Base-by-base conservation (phyloP, 2,888 invertebrate genomes). In the Hylaea fasciaria region DNA sequence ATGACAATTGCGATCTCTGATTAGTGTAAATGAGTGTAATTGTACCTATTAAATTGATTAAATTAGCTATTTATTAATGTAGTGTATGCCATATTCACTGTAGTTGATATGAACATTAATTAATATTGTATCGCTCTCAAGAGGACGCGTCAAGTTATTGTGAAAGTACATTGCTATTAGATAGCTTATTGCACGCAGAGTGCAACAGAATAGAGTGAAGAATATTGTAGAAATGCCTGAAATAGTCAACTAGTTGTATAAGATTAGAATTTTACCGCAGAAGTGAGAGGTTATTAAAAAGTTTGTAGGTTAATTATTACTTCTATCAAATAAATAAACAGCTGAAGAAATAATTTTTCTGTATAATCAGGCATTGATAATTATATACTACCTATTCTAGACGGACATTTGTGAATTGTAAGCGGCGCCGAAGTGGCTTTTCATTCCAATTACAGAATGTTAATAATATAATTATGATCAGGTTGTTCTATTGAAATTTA, bases 1-100 rank as follows among this genome's bases (percentile, higher is more conserved):
- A 69, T 70, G 70, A 70, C 73, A 70, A 69, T 64, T 60, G 64
- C 49, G 73, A 73, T 73, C 73, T 73, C 73, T 65, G 44, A 60
- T 66, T 73, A 73, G 68, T 71, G 64, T 71, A 64, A 65, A 62
- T 60, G 62, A 54, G 60, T 65, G 59, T 60, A 50, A 54, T 54
- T 12, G 60, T 55, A 55, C 54, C 45, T 55, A 54, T 46, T 55
- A 43, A 44, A 55, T 17, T 62, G 32, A 45, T 32, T 59, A 52
- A 57, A 61, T 47, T 61, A 65, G 50, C 50, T 65, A 60, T 66
- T 66, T 61, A 64, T 61, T 52, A 62, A 56, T 63, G 62, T 69
- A 69, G 62, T 58, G 53, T 65, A 65, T 61, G 69, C 69, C 68
- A 70, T 70, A 68, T 65, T 60, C 63, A 63, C 28, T 47, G 60